These are phyloP conservation scores for Solea solea DNA, from an alignment of 2,113 vertebrate genomes.

Conservation along the genomic window DNA sequence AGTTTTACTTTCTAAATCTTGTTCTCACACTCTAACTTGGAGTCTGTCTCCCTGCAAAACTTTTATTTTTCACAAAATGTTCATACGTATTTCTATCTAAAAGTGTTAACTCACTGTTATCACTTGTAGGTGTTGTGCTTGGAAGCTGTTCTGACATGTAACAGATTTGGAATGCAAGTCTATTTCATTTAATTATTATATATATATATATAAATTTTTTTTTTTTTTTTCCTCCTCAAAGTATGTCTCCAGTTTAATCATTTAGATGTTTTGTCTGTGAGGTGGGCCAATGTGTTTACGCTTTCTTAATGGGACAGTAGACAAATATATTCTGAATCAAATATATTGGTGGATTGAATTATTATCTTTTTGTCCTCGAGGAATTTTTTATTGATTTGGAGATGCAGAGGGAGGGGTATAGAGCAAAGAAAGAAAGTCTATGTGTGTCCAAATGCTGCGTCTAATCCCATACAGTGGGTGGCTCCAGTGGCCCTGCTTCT, in stretches of 20 bases:
- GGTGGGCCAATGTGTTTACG: background rate
- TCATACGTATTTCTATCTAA: conserved; percentile 3
- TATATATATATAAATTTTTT: too few relatives aligned
- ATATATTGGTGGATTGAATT: conserved; percentile 34
- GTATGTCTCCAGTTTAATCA: conserved; percentile 9
- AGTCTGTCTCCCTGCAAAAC: conserved; percentile 1
- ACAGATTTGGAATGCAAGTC: conserved; percentile 3
- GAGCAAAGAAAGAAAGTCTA: background rate
- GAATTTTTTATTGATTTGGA: conserved; percentile 67
- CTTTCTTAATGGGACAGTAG: conserved; percentile 32
- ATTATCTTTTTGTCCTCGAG: conserved; percentile 30
- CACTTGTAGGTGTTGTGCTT: background rate
- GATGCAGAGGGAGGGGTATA: conserved; percentile 5
- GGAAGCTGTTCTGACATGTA: conserved; percentile 14
- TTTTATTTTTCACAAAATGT: background rate
- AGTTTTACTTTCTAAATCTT: conserved; percentile 15
- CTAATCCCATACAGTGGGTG: conserved; percentile 59
- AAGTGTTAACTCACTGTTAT: conserved; percentile 4
- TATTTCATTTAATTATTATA: background rate
- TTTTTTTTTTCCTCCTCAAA: conserved; percentile 5
- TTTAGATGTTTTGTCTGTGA: conserved; percentile 7
- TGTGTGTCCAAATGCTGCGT: conserved; percentile 56
- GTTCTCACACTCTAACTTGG: background rate
- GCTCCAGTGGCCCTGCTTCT: conserved; percentile 52
- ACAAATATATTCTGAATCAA: conserved; percentile 32